Base-by-base conservation (phyloP, 2,888 invertebrate species). In the Netelia fuscicornis region DNA sequence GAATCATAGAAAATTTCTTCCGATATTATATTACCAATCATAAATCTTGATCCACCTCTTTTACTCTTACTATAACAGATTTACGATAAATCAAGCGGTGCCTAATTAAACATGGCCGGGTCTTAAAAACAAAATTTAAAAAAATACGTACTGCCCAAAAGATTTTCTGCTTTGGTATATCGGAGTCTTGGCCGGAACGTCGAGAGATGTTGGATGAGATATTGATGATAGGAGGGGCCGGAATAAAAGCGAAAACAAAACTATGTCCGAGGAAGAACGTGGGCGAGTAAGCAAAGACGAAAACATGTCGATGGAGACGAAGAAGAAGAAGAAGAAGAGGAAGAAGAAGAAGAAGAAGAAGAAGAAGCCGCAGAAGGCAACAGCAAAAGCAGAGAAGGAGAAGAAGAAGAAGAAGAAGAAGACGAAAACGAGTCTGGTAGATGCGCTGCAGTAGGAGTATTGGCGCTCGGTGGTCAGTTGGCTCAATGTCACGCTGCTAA, bases 401-500 rank as follows among this genome's bases (percentile, higher is more conserved):
- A 79, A 79, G 62, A 64, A 74, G 64, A 71, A 30, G n/a, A 67
- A 23, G 62, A 83, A 30, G 44, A 77, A 62, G 68, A 60, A 86
- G 81, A 68, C 78, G 88, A 91, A 87, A 74, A 78, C 56, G 42
- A 64, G 78, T 81, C 78, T 52, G 81, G 56, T 85, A 88, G 89
- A 88, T 90, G 88, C 85, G 87, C 84, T 71, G 84, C 86, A 42
- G 81, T 79, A 79, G 75, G 71, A 85, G 76, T 79, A 82, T 79
- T 65, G 85, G 81, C 75, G 79, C 88, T 90, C 89, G 92, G 92
- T 92, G 92, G 93, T 92, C 93, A 92, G 92, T 92, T 92, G 92
- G 92, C 89, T 91, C 91, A 91, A 92, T 92, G 92, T 93, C 93
- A 92, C 91, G 85, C 88, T 90, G 90, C 93, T 93, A 93, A 93